Evolutionary conservation across 2,888 invertebrate genomes (phyloP).

Genomic region (Cephus sareptanus): DNA sequence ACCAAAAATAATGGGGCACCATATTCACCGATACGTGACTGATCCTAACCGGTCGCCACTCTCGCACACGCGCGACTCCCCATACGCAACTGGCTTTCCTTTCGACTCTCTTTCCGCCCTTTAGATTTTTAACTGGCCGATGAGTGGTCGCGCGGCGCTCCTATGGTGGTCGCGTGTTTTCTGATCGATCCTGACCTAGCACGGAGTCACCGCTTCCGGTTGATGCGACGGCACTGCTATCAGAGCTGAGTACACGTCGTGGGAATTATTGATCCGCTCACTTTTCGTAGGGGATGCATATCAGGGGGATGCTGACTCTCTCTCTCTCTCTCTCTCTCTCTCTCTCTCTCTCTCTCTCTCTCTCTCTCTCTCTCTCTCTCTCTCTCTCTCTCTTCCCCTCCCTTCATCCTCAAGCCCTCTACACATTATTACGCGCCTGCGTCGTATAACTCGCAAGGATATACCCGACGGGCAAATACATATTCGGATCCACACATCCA

Average conservation of each 20-base stretch:
- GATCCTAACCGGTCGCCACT: background rate
- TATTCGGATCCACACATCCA: background rate
- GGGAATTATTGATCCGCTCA: background rate
- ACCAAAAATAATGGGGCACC: background rate
- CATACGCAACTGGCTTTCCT: background rate
- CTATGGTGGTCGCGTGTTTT: conserved; percentile 10
- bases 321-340: background rate
- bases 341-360: too few species aligned
- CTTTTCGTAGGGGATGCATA: background rate
- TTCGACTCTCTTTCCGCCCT: background rate
- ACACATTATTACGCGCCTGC: background rate
- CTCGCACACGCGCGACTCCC: background rate
- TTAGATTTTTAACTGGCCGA: background rate
- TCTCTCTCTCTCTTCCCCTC: too few species aligned
- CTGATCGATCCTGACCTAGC: conserved; percentile 21
- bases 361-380: too few species aligned
- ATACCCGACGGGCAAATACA: background rate
- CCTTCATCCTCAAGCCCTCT: background rate
- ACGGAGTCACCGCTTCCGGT: conserved; percentile 1
- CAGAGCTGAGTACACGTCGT: background rate
- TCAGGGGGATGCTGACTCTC: background rate
- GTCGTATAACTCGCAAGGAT: background rate
- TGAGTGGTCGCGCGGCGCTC: background rate
- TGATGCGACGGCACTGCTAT: background rate
- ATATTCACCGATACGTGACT: background rate